Evolutionary conservation across 2,797 vertebrate genomes (phyloP).

Genomic region (Acipenser ruthenus): DNA sequence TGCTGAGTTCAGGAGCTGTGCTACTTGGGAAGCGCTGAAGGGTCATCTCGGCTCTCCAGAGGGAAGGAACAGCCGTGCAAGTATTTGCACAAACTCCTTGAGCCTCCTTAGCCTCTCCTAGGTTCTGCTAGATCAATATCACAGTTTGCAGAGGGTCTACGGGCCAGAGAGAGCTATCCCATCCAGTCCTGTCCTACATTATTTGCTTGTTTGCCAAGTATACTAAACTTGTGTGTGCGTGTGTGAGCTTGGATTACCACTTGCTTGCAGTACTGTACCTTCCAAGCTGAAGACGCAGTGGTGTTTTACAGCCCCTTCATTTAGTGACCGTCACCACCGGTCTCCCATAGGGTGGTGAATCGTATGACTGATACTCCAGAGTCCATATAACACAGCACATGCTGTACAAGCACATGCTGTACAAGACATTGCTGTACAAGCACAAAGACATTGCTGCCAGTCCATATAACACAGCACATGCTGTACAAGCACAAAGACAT

Average conservation of each 20-base stretch:
- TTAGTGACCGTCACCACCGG: too few relatives aligned
- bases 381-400: too few relatives aligned
- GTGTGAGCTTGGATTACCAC: slow-evolving; percentile 21
- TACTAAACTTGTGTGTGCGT: slow-evolving; percentile 38
- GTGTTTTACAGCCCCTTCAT: too few relatives aligned
- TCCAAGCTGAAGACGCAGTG: slow-evolving; percentile 17
- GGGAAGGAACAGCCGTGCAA: slow-evolving; percentile 49
- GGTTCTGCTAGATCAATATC: slow-evolving; percentile 62
- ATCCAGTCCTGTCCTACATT: slow-evolving; percentile 40
- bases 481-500: too few relatives aligned
- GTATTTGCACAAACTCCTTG: slow-evolving; percentile 63
- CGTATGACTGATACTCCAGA: too few relatives aligned
- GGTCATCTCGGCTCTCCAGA: slow-evolving; percentile 67
- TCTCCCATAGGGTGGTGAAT: too few relatives aligned
- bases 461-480: too few relatives aligned
- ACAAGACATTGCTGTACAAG: too few relatives aligned
- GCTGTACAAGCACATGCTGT: too few relatives aligned
- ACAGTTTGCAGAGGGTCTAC: slow-evolving; percentile 52
- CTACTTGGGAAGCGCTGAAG: slow-evolving; percentile 66
- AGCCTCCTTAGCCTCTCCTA: slow-evolving; percentile 46
- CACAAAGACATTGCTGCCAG: too few relatives aligned
- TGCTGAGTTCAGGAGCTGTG: slow-evolving; percentile 66
- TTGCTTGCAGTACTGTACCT: slow-evolving; percentile 12
- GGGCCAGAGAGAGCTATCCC: slow-evolving; percentile 43
- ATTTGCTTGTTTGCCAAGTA: slow-evolving; percentile 46